Conservation (phyloP, 2,113 vertebrate species). For the Grallaria varia region DNA sequence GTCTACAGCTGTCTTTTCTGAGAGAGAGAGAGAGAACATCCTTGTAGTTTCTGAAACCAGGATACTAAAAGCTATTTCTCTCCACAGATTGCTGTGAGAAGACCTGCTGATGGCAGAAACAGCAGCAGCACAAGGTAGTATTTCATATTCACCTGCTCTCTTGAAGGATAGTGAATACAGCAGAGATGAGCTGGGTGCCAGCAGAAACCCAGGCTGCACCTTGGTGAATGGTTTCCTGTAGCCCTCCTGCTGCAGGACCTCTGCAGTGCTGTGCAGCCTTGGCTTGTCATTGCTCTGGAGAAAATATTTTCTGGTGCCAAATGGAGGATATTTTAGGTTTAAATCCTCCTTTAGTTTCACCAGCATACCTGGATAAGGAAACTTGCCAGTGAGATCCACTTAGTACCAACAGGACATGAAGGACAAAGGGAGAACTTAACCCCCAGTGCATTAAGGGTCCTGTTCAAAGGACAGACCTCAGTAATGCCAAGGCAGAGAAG, state of each 20-base stretch:
- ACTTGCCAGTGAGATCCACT: not conserved
- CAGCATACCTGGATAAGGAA: not conserved
- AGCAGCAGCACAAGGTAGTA: slow-evolving; percentile 57
- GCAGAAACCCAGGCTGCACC: not conserved
- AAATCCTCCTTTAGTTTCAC: not conserved
- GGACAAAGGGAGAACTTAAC: not conserved
- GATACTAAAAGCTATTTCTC: slow-evolving; percentile 11
- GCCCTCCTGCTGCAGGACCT: not conserved
- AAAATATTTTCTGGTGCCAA: not conserved
- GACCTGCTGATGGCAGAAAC: not conserved
- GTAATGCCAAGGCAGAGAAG: not conserved
- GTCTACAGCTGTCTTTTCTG: not conserved
- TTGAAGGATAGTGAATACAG: not conserved
- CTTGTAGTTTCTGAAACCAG: not conserved
- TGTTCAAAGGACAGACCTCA: not conserved
- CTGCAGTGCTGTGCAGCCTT: not conserved
- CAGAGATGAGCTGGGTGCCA: not conserved
- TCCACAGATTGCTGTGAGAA: slow-evolving; percentile 13
- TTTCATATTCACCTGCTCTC: not conserved
- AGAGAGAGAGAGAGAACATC: not conserved
- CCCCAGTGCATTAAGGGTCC: not conserved
- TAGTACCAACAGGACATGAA: not conserved
- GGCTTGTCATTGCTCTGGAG: not conserved
- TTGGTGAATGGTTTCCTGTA: not conserved
- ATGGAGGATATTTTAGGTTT: not conserved